Percentiles rank a stretch among this genome's conserved stretches.
These are phyloP conservation scores for Solea solea DNA, from an alignment of 2,113 vertebrate species.

Conservation along the genomic window DNA sequence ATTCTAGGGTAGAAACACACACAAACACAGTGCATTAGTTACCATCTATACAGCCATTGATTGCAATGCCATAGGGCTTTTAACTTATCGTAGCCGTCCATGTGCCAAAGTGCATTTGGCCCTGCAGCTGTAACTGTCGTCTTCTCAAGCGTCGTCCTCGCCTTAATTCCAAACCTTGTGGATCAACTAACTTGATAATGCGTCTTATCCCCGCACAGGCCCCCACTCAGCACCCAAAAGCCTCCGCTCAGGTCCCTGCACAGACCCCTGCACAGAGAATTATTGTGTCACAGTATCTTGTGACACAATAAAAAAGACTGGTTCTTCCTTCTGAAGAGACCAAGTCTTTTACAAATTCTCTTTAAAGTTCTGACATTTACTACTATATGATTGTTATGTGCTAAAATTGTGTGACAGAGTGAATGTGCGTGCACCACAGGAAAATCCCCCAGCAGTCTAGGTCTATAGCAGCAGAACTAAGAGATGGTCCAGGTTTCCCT, in stretches of 20 bases:
- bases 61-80: conserved; percentile 15
- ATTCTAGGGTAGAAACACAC: no score
- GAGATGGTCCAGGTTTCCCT: no score
- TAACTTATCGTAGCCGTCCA: background rate
- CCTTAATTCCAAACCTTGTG: background rate
- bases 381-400: conserved; percentile 1
- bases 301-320: conserved; percentile 17
- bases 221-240: no score
- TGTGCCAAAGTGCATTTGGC: conserved; percentile 1
- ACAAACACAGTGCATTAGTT: no score
- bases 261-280: no score
- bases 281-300: no score
- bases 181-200: background rate
- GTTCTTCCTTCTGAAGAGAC: conserved; percentile 16
- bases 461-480: no score
- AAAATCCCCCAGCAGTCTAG: no score
- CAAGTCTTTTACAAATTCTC: conserved; percentile 27
- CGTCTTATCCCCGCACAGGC: no score
- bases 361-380: conserved; percentile 12
- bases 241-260: no score
- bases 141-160: no score
- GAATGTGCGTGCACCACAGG: no score
- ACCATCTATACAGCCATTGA: conserved; percentile 15
- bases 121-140: background rate
- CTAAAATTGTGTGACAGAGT: conserved; percentile 12